Percentiles rank a stretch among this genome's conserved stretches.
Evolutionary conservation across 2,888 invertebrate genomes (phyloP).

Genomic region (Erannis defoliaria): DNA sequence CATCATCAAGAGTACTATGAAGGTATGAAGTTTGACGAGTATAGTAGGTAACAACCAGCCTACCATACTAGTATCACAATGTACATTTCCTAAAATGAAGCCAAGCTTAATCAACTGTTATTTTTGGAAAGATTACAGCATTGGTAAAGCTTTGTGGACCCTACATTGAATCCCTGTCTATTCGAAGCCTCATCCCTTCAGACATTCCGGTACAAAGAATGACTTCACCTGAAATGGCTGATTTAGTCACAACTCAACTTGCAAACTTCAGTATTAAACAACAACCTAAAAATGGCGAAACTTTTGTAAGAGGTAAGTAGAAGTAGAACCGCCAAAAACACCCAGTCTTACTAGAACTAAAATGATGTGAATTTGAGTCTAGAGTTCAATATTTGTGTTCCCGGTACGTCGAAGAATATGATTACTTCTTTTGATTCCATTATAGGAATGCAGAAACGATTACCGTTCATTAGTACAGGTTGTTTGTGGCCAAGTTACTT

Average conservation of each 20-base stretch:
- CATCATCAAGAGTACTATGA: no score
- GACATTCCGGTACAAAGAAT: slow-evolving; percentile 77
- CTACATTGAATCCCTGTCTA: slow-evolving; percentile 72
- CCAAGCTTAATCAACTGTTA: neutral
- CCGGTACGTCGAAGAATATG: no score
- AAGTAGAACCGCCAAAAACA: neutral
- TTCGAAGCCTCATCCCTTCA: slow-evolving; percentile 75
- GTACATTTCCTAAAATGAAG: no score
- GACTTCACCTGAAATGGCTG: slow-evolving; percentile 79
- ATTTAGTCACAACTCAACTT: slow-evolving; percentile 71
- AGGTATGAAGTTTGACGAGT: neutral
- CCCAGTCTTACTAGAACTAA: no score
- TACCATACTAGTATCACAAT: no score
- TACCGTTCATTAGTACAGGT: no score
- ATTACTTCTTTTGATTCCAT: no score
- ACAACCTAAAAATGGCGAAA: slow-evolving; percentile 55
- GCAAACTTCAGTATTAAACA: slow-evolving; percentile 56
- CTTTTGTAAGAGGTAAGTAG: slow-evolving; percentile 64
- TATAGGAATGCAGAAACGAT: no score
- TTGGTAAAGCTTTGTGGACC: slow-evolving; percentile 79
- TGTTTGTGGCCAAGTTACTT: no score
- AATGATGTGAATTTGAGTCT: no score
- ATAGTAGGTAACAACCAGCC: neutral
- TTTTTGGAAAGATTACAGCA: slow-evolving; percentile 61
- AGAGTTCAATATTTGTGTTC: no score